Evolutionary conservation across 2,797 vertebrate species (phyloP), one percentile per base, ranked within the genome.

Genomic region (Mus caroli): DNA sequence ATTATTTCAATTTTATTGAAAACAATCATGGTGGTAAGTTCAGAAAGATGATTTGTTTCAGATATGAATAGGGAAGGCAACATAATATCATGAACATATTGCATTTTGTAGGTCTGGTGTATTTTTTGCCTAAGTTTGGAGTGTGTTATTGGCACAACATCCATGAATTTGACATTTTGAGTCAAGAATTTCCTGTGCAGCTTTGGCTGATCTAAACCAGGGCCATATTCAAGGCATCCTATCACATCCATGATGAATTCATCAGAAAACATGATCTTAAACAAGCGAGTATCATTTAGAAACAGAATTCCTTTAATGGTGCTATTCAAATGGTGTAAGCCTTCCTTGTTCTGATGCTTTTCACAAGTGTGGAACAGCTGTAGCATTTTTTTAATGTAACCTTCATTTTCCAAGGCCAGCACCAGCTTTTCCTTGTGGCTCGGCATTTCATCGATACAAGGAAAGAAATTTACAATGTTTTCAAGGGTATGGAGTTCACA

Each of bases 231-330:
- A 64, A 99, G 99, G 97, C 99, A 99, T 73, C 99, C 99, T 34
- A 99, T 99, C 98, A 99, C 99, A 98, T 99, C 99, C 99, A 99
- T 99, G 97, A 99, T 99, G 98, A 99, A 99, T 98, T 99, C 99
- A 13, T 99, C 99, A 31, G 99, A 99, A 98, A 99, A 99, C 99
- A 99, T 99, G 96, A 99, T 99, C 98, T 99, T 99, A 96, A 99
- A 99, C 24, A 99, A 98, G 92, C 99, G 98, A 11, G 99, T 98
- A 98, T 99, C 99, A 98, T 99, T 99, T 95, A 99, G 99, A 98
- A 99, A 99, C 96, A 99, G 99, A 96, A 99, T 99, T 8, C 99
- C 99, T 34, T 99, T 99, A 96, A 99, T 99, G 89, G 99, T 99
- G 98, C 99, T 99, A 97, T 99, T 99, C 89, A 99, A 98, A 97